A percentile compares a stretch with the other conserved stretches of the same genome.
Evolutionary conservation across 2,113 vertebrate species (phyloP).

Genomic region (Lanius collurio): DNA sequence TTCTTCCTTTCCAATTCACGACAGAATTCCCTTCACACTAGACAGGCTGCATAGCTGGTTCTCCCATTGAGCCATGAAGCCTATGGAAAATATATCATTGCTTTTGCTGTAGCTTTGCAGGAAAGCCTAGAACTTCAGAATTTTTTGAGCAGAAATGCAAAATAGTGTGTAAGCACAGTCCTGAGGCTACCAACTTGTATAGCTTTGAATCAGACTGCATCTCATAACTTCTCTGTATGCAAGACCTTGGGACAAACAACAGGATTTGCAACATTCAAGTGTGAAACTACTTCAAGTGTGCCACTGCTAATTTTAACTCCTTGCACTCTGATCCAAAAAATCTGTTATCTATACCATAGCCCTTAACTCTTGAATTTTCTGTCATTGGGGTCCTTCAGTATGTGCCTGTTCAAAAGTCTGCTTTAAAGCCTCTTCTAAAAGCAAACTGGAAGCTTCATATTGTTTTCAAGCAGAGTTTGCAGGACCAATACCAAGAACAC

Average conservation of each 20-base stretch:
- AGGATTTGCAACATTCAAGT: not conserved
- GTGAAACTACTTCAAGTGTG: not conserved
- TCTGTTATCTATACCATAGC: fast-evolving
- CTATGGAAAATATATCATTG: not conserved
- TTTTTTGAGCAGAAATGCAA: not conserved
- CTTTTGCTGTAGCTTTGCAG: not conserved
- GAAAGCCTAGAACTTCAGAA: not conserved
- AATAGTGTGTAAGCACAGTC: not conserved
- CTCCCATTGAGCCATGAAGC: not conserved
- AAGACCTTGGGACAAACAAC: not conserved
- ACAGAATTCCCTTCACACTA: not conserved
- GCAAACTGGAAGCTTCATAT: not conserved
- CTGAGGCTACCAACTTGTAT: not conserved
- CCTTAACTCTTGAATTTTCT: not conserved
- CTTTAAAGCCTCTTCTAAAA: not conserved
- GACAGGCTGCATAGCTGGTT: not conserved
- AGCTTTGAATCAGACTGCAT: not conserved
- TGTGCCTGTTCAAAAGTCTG: not conserved
- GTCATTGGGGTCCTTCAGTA: not conserved
- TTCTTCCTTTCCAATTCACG: not conserved
- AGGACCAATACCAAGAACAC: not conserved
- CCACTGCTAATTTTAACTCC: not conserved
- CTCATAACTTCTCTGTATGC: not conserved
- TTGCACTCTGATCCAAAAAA: not conserved
- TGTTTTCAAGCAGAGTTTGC: not conserved